phyloP scores from a whole-genome alignment of 2,113 vertebrate species.

The Hymenochirus boettgeri region DNA sequence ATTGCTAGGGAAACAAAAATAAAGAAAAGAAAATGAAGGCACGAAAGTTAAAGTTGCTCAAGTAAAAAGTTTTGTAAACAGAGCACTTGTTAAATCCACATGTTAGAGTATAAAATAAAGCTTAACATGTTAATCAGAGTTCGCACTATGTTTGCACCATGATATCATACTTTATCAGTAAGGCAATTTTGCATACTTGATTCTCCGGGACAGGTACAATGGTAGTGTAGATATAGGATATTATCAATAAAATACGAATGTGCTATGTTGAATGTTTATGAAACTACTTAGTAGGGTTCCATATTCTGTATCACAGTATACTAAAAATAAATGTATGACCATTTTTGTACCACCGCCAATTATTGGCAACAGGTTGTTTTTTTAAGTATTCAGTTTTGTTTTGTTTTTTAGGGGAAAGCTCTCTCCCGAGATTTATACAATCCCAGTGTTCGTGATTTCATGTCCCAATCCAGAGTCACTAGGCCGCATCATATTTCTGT shows the following conservation, averaged over 20 bases:
- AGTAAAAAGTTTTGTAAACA: constrained; percentile 73
- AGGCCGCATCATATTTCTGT: constrained; percentile 87
- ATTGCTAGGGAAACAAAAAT: constrained; percentile 44
- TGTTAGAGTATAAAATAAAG: constrained; percentile 63
- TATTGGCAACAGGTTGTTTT: constrained; percentile 54
- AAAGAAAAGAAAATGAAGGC: constrained; percentile 65
- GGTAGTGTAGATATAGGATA: constrained; percentile 71
- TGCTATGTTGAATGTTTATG: constrained; percentile 64
- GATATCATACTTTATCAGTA: constrained; percentile 68
- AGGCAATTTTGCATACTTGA: constrained; percentile 75
- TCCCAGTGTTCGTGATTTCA: constrained; percentile 20
- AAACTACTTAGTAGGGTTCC: constrained; percentile 58
- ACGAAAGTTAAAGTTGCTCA: constrained; percentile 73
- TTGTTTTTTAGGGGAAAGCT: constrained; percentile 35
- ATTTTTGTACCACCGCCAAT: constrained; percentile 54
- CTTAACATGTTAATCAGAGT: constrained; percentile 51
- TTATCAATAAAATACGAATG: constrained; percentile 71
- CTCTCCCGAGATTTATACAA: constrained; percentile 32
- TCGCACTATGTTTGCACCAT: constrained; percentile 63
- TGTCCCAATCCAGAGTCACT: constrained; percentile 48
- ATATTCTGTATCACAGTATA: constrained; percentile 52
- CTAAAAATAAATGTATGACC: constrained; percentile 36
- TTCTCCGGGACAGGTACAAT: constrained; percentile 67
- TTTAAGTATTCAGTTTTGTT: constrained; percentile 51
- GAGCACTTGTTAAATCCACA: constrained; percentile 62